Conservation (phyloP, 2,113 vertebrate species). For the Hippocampus barbouri region DNA sequence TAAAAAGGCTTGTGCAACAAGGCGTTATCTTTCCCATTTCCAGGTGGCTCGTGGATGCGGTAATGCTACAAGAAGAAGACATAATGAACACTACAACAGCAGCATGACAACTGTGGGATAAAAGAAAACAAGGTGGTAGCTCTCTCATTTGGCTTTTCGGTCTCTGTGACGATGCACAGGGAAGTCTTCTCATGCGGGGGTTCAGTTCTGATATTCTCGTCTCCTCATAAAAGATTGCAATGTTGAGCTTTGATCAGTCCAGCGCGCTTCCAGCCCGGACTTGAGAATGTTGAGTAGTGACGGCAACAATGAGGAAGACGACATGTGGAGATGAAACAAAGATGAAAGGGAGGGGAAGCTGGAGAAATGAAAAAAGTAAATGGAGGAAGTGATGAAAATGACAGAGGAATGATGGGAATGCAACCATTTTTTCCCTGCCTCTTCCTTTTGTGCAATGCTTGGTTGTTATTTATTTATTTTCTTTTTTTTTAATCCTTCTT, state of each 20-base stretch:
- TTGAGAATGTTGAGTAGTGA: not conserved
- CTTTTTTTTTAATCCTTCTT: constrained; percentile 17
- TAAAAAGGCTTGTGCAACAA: constrained; percentile 16
- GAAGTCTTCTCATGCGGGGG: not conserved
- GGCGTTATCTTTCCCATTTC: constrained; percentile 22
- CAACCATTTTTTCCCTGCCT: not conserved
- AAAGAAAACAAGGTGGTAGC: not conserved
- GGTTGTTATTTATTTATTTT: not conserved
- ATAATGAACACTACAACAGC: not conserved
- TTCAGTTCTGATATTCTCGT: not conserved
- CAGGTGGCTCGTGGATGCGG: constrained; percentile 29
- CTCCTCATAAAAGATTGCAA: not conserved
- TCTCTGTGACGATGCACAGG: not conserved
- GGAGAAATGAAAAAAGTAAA: not conserved
- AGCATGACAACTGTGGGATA: not conserved
- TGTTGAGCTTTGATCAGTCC: not conserved
- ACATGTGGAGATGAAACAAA: not conserved
- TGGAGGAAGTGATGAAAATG: not conserved
- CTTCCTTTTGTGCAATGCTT: not conserved
- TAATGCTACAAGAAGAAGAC: not conserved
- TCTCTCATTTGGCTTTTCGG: not conserved
- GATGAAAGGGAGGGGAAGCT: not conserved
- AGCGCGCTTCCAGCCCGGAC: not conserved
- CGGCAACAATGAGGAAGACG: not conserved
- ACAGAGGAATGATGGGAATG: not conserved